A percentile compares a stretch with the other conserved stretches of the same genome.
Evolutionary conservation across 2,797 vertebrate species (phyloP).

Genomic region (Pipistrellus nathusii): DNA sequence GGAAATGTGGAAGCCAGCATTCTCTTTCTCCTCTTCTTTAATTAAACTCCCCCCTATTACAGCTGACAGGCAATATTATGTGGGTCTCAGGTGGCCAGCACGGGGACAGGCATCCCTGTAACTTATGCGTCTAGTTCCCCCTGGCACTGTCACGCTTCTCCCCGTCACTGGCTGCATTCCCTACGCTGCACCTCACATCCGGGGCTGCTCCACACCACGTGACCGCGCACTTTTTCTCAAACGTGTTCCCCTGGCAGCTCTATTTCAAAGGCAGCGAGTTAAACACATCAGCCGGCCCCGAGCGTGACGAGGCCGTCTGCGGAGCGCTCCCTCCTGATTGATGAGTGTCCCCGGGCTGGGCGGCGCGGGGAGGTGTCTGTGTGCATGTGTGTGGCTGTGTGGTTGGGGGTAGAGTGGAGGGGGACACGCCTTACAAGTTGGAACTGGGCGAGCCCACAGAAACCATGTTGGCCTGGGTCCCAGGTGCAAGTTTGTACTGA

Average conservation of each 20-base stretch:
- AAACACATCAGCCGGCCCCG: not conserved
- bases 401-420: slow-evolving; percentile 3
- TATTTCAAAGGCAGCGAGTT: not conserved
- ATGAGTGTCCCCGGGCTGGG: slow-evolving; percentile 47
- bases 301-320: not conserved
- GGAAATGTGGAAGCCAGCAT: not conserved
- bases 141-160: rapidly evolving
- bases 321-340: slow-evolving; percentile 26
- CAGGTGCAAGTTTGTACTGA: slow-evolving; percentile 75
- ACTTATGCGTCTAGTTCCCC: not conserved
- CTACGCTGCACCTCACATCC: no score
- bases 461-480: slow-evolving; percentile 76
- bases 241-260: not conserved
- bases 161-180: not conserved
- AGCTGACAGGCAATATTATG: not conserved
- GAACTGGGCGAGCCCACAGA: slow-evolving; percentile 70
- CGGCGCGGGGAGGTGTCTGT: slow-evolving; percentile 28
- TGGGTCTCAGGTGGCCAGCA: not conserved
- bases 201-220: rapidly evolving
- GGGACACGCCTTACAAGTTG: slow-evolving; percentile 67
- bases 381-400: slow-evolving; percentile 36
- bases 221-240: not conserved
- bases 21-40: not conserved
- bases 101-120: not conserved
- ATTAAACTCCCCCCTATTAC: not conserved